These are phyloP conservation scores for Pongo pygmaeus DNA, from an alignment of 2,113 vertebrate genomes.

Conservation along the genomic window DNA sequence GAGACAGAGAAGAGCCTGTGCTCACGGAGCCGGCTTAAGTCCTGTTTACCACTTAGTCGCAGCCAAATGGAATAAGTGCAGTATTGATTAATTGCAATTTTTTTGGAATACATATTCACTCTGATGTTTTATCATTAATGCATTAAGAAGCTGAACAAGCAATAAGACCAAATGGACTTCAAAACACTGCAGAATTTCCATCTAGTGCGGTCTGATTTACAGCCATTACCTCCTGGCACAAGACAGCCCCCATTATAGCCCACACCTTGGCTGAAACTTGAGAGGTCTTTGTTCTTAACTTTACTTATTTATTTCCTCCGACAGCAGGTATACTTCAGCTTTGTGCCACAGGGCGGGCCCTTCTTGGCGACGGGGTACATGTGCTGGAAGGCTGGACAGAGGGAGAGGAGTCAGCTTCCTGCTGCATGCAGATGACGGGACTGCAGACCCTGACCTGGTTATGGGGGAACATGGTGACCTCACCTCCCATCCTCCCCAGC, in stretches of 20 bases:
- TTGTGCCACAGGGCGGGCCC: accelerated
- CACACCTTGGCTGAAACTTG: conserved; percentile 65
- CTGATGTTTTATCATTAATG: conserved; percentile 82
- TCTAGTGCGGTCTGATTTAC: conserved; percentile 69
- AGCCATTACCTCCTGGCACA: conserved; percentile 78
- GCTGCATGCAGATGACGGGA: background rate
- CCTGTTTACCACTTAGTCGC: background rate
- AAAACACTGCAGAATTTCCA: conserved; percentile 75
- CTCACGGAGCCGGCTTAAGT: background rate
- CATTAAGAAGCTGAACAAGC: conserved; percentile 86
- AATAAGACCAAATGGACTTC: conserved; percentile 84
- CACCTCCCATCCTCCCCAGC: background rate
- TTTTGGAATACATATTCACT: conserved; percentile 71
- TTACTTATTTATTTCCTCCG: background rate
- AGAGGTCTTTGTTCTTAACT: conserved; percentile 42
- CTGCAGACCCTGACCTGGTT: background rate
- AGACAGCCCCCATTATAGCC: conserved; percentile 44
- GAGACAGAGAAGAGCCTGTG: background rate
- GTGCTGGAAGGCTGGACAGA: conserved; percentile 16
- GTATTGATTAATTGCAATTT: conserved; percentile 79
- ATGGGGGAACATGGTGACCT: background rate
- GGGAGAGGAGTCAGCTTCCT: conserved; percentile 41
- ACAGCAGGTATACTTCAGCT: conserved; percentile 30
- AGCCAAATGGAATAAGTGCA: conserved; percentile 65
- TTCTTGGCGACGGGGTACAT: background rate